Percentiles rank a stretch among this genome's conserved stretches.
These are phyloP conservation scores for Limonius californicus DNA, from an alignment of 1,140 invertebrate genomes.

Conservation along the genomic window DNA sequence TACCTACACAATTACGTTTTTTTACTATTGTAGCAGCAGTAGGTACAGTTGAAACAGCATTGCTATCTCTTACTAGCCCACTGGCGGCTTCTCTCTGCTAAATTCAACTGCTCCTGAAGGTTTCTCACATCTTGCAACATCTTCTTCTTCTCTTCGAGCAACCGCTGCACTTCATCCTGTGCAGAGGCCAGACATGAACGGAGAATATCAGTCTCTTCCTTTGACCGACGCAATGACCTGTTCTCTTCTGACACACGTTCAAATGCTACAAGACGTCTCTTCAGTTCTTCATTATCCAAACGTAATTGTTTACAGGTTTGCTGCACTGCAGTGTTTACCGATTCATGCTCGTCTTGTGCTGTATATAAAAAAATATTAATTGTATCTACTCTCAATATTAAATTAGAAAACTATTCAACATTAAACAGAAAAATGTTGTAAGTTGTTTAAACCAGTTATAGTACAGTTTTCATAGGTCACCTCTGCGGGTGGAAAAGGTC, in stretches of 20 bases:
- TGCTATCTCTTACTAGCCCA: constrained; percentile 64
- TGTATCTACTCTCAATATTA: too few relatives aligned
- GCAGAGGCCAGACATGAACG: constrained; percentile 58
- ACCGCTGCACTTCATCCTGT: constrained; percentile 65
- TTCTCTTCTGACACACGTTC: constrained; percentile 64
- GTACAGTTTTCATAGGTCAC: too few relatives aligned
- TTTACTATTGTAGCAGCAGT: constrained; percentile 52
- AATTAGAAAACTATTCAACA: not conserved
- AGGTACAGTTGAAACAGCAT: constrained; percentile 61
- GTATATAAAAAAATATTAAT: constrained; percentile 34
- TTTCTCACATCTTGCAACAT: constrained; percentile 63
- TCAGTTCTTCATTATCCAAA: constrained; percentile 62
- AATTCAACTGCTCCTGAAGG: constrained; percentile 55
- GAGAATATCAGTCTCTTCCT: constrained; percentile 61
- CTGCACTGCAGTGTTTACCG: constrained; percentile 50
- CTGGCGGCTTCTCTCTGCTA: constrained; percentile 45
- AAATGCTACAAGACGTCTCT: constrained; percentile 54
- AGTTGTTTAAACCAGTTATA: too few relatives aligned
- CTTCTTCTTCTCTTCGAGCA: constrained; percentile 70
- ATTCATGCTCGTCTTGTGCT: constrained; percentile 31
- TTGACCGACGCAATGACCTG: constrained; percentile 53
- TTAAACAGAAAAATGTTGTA: too few relatives aligned
- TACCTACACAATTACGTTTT: constrained; percentile 30
- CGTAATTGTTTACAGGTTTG: constrained; percentile 53
- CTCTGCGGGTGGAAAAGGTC: too few relatives aligned